Evolutionary conservation across 1,140 invertebrate species (phyloP), one percentile per base, ranked within the genome.

Genomic region (Cheumatopsyche charites): DNA sequence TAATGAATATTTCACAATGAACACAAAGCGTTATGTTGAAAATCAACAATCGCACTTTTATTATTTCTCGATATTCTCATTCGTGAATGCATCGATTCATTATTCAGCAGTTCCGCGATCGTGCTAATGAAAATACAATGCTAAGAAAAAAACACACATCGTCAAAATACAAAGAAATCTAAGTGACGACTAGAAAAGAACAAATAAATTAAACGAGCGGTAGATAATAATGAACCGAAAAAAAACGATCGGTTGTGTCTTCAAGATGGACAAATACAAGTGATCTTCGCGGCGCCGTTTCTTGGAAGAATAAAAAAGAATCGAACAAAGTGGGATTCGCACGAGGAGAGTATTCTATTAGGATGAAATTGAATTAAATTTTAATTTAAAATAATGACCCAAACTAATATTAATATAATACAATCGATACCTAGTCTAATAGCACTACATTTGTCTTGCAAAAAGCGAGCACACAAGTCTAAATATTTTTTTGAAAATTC

Each of bases 291-390:
- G 29, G 49, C 45, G 26, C 15, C 6, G 45, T 4, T 68, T 68
- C 66, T 68, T 29, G 47, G 66, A 68, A 68, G 66, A 68, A 68
- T 36, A 55, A 68, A 21, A 58, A 52, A 17, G 13, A 52, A 17
- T 17, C 15, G 19, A 52, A 75, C 73, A 75, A 75, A 75, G 55
- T 5, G 23, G 23, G 73, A 58, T 29, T 36, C 29, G 29, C n/a
- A n/a, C n/a, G n/a, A n/a, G n/a, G n/a, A n/a, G n/a, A n/a, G n/a
- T n/a, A n/a, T n/a, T n/a, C n/a, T n/a, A n/a, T n/a, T n/a, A n/a
- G n/a, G n/a, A n/a, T n/a, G n/a, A n/a, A n/a, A n/a, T n/a, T n/a
- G n/a, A n/a, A n/a, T n/a, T n/a, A n/a, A n/a, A n/a, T n/a, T n/a
- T n/a, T n/a, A n/a, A n/a, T n/a, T n/a, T n/a, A n/a, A n/a, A n/a